Percentiles rank a stretch among this genome's conserved stretches.
These are phyloP conservation scores for Brotula barbata DNA, from an alignment of 2,797 vertebrate genomes.

Conservation along the genomic window DNA sequence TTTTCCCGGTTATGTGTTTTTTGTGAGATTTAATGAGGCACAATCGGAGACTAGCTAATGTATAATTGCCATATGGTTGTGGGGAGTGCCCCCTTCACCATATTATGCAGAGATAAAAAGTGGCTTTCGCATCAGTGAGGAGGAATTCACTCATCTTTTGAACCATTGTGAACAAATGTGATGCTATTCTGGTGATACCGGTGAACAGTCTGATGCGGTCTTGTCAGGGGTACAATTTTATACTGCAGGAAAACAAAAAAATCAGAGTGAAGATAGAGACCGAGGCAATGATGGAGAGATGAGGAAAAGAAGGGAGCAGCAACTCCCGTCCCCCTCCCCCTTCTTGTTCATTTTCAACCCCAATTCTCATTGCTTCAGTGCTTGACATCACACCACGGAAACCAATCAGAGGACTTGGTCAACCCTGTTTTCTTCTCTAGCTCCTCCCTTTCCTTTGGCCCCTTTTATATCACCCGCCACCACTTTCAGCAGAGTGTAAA, in stretches of 20 bases:
- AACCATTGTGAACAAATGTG: not conserved
- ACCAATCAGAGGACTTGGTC: slow-evolving; percentile 69
- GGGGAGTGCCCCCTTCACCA: not conserved
- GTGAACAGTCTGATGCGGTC: slow-evolving; percentile 1
- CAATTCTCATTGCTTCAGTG: slow-evolving; percentile 60
- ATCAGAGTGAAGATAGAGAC: slow-evolving; percentile 23
- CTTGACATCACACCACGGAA: slow-evolving; percentile 68
- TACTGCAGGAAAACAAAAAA: slow-evolving; percentile 24
- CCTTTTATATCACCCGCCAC: slow-evolving; percentile 73
- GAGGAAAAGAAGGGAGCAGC: slow-evolving; percentile 63
- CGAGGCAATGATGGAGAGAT: slow-evolving; percentile 56
- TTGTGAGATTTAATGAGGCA: not conserved
- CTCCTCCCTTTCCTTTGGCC: slow-evolving; percentile 64
- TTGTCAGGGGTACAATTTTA: slow-evolving; percentile 10
- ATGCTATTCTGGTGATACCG: not conserved
- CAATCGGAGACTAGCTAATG: slow-evolving; percentile 13
- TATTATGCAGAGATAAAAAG: slow-evolving; percentile 3
- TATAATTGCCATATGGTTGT: slow-evolving; percentile 12
- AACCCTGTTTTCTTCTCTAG: slow-evolving; percentile 51
- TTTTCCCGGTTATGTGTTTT: slow-evolving; percentile 6
- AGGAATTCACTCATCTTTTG: slow-evolving; percentile 20
- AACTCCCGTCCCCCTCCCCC: slow-evolving; percentile 66
- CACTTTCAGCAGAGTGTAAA: slow-evolving; percentile 72
- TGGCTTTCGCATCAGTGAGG: not conserved
- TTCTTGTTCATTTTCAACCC: slow-evolving; percentile 66